Base-by-base conservation (phyloP, 1,140 invertebrate species). In the Aphelinus certus region DNA sequence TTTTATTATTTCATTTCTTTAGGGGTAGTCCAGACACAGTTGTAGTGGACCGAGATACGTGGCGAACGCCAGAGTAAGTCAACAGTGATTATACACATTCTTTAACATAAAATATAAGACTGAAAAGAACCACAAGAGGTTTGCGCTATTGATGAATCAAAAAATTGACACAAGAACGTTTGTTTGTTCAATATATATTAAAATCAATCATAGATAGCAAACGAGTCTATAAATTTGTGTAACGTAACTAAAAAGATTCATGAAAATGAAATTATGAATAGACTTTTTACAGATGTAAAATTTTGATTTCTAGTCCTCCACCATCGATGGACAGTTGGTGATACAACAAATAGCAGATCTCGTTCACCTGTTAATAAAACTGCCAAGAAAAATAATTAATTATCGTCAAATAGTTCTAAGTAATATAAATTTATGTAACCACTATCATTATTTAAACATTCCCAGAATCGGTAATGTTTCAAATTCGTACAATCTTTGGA, bases 21-120 rank as follows among this genome's bases (percentile, higher is more conserved):
- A 74, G 84, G 10, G 84, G 81, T 7, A 87, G 84, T 73, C 78
- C 85, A 5, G 82, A 85, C 43, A 86, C 83, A 1, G 78, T 85
- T 1, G 74, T 83, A 3, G 79, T 83, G 6, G 84, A 85, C 58
- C 81, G 82, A 1, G 81, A 79, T 47, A 81, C 80, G 9, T 86
- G 85, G 85, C 80, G 79, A 63, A 82, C 83, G 49, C 85, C 84
- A 51, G 79, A 83, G 85, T 86, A 76, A 81, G 80, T 82, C 73
- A 45, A 53, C 51, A 6, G 51, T 53, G 4, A 53, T 75, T 46
- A 65, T 3, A 73, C 43, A 26, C 46, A 55, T 57, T 49, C 60
- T 72, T 60, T 63, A 71, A 51, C 2, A 42, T 55, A 51, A 57
- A 26, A 26, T 26, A 26, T 26, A 26, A 26, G 26, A 26, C 26